phyloP scores from a whole-genome alignment of 2,113 vertebrate genomes.

The Gavia stellata region DNA sequence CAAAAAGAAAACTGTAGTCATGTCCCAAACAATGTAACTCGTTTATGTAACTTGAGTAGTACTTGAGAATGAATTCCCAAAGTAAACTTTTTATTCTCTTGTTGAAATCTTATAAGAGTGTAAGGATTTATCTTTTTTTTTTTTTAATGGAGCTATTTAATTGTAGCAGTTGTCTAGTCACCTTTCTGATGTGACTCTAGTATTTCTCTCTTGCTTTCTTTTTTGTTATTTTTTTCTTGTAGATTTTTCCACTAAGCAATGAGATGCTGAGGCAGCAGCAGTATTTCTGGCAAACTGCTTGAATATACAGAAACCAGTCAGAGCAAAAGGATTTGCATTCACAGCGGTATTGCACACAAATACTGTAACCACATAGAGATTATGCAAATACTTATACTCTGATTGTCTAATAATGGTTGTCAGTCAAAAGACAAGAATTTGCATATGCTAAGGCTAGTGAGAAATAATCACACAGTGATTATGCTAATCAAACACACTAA shows the following conservation, averaged over 20 bases:
- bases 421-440: conserved; percentile 58
- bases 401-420: conserved; percentile 59
- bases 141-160: not conserved
- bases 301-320: conserved; percentile 30
- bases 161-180: not conserved
- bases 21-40: not conserved
- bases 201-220: not conserved
- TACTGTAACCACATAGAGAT: conserved; percentile 37
- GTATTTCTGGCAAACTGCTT: conserved; percentile 23
- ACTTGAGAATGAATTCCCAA: not conserved
- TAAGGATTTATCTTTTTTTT: not conserved
- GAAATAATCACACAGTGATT: conserved; percentile 49
- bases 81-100: not conserved
- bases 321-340: conserved; percentile 47
- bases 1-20: not conserved
- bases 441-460: conserved; percentile 42
- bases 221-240: not conserved
- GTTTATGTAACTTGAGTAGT: not conserved
- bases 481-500: conserved; percentile 44
- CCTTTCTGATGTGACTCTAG: not conserved
- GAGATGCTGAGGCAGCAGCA: conserved; percentile 34
- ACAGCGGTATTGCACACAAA: not conserved
- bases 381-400: conserved; percentile 52
- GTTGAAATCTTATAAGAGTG: not conserved
- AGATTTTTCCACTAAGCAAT: not conserved